phyloP scores from a whole-genome alignment of 2,113 vertebrate genomes.

The Poeciliopsis retropinna region DNA sequence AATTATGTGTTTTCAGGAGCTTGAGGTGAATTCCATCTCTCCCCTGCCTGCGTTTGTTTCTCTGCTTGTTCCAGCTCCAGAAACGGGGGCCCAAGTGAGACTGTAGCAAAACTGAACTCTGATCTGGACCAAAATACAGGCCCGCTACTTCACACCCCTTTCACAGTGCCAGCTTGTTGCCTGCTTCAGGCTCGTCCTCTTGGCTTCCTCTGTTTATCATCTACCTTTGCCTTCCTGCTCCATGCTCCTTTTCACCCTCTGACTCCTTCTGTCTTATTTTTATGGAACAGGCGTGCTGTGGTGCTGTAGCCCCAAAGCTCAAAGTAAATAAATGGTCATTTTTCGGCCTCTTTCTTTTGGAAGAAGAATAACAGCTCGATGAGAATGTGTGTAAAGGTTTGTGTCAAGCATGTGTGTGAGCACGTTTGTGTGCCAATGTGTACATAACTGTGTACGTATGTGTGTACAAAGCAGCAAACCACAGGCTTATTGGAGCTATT shows the following conservation, averaged over 20 bases:
- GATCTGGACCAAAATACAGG: constrained; percentile 63
- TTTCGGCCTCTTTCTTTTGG: constrained; percentile 76
- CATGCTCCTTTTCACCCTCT: constrained; percentile 32
- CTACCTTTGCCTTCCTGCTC: constrained; percentile 47
- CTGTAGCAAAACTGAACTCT: constrained; percentile 63
- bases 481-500: constrained; percentile 84
- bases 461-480: constrained; percentile 79
- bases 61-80: constrained; percentile 53
- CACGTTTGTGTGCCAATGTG: constrained; percentile 22
- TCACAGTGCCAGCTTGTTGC: constrained; percentile 12
- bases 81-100: constrained; percentile 68
- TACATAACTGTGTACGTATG: constrained; percentile 44
- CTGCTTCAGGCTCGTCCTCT: constrained; percentile 33
- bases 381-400: constrained; percentile 51
- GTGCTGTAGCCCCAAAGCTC: constrained; percentile 67
- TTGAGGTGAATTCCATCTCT: constrained; percentile 42
- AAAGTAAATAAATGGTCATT: constrained; percentile 81
- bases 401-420: constrained; percentile 47
- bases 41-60: constrained; percentile 53
- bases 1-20: constrained; percentile 53
- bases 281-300: constrained; percentile 41
- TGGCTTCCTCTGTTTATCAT: constrained; percentile 35
- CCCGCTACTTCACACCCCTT: constrained; percentile 40
- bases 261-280: constrained; percentile 22
- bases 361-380: constrained; percentile 73